Conservation (phyloP, 2,113 vertebrate genomes). For the Silurus asotus region DNA sequence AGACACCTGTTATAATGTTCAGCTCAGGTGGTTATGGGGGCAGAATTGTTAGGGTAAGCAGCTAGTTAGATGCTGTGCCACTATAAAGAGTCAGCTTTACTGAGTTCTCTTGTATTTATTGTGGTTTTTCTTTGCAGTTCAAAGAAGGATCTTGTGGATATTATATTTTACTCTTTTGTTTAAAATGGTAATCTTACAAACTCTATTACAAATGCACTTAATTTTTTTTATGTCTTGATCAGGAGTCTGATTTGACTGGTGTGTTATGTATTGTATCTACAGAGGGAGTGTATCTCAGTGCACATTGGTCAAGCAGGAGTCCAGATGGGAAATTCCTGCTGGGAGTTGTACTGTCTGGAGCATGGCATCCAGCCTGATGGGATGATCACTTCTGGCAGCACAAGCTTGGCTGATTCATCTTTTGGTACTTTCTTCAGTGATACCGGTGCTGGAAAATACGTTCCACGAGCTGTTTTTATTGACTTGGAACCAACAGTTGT, state of each 20-base stretch:
- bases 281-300: constrained; percentile 13
- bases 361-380: constrained; percentile 43
- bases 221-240: not conserved
- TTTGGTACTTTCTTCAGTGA: constrained; percentile 46
- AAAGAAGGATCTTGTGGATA: not conserved
- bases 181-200: constrained; percentile 9
- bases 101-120: not conserved
- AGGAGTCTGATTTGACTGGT: not conserved
- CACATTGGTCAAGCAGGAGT: constrained; percentile 35
- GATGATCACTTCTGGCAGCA: constrained; percentile 4
- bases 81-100: not conserved
- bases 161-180: too few species aligned
- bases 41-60: not conserved
- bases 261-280: not conserved
- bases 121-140: not conserved
- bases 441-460: constrained; percentile 40
- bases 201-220: not conserved
- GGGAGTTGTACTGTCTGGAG: constrained; percentile 35
- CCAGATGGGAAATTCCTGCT: constrained; percentile 39
- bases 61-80: not conserved
- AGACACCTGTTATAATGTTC: constrained; percentile 4
- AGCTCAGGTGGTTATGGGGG: too few species aligned
- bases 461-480: constrained; percentile 35
- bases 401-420: constrained; percentile 27
- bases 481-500: constrained; percentile 38